phyloP scores from a whole-genome alignment of 2,797 vertebrate species.

The Pipistrellus pipistrellus region DNA sequence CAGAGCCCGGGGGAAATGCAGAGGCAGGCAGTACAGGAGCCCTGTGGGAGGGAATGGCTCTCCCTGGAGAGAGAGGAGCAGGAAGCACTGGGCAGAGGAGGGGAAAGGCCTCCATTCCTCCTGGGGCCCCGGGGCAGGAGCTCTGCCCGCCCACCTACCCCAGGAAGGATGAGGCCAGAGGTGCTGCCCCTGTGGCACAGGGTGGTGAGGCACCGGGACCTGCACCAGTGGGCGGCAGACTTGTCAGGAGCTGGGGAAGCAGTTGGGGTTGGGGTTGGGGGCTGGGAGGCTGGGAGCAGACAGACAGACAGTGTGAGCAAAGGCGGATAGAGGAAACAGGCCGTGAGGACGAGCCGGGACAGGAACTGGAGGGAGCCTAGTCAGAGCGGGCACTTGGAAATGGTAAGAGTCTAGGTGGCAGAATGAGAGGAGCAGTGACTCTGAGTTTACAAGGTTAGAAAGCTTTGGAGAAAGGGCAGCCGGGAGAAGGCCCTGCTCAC shows the following conservation, averaged over 20 bases:
- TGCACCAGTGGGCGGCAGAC: too few species aligned
- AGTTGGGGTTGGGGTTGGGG: too few species aligned
- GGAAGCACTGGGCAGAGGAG: too few species aligned
- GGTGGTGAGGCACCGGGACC: too few species aligned
- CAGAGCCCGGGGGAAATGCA: background rate
- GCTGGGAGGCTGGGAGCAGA: background rate
- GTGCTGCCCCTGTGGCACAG: too few species aligned
- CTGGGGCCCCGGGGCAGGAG: too few species aligned
- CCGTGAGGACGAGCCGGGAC: background rate
- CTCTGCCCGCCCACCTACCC: too few species aligned
- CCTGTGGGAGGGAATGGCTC: background rate
- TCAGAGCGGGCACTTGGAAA: background rate
- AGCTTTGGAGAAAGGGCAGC: background rate
- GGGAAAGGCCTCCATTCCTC: background rate
- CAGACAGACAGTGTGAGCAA: background rate
- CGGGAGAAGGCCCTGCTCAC: background rate
- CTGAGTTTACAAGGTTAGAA: background rate
- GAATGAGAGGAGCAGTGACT: background rate
- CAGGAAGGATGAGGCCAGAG: too few species aligned
- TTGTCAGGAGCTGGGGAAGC: background rate
- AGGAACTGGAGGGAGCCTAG: too few species aligned
- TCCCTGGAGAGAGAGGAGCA: background rate
- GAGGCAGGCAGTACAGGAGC: background rate
- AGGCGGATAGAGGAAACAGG: background rate
- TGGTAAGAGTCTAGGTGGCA: background rate